Evolutionary conservation across 2,888 invertebrate genomes (phyloP).

Genomic region (Oasisia sp.): DNA sequence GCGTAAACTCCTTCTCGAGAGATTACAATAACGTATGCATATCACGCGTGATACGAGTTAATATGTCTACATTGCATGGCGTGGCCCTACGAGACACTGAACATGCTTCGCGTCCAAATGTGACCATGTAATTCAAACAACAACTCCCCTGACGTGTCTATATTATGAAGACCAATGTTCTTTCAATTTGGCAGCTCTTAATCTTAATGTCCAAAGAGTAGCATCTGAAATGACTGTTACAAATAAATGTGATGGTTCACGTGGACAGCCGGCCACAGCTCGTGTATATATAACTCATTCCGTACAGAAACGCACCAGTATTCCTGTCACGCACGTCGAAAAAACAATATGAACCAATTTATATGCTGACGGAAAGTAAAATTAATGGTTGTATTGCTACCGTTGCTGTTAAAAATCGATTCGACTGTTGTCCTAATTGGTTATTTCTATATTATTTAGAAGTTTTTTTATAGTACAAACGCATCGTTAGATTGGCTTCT

Average conservation of each 20-base stretch:
- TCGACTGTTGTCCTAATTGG: background rate
- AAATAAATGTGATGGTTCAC: too few species aligned
- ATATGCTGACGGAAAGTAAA: background rate
- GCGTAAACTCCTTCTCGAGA: background rate
- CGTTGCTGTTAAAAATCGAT: background rate
- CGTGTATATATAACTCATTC: background rate
- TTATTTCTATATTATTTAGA: background rate
- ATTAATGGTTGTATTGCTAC: background rate
- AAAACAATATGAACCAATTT: constrained; percentile 13
- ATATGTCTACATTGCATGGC: background rate
- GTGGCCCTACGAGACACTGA: background rate
- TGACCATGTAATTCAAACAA: background rate
- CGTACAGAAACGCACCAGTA: background rate
- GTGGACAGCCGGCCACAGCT: background rate
- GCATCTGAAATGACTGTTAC: too few species aligned
- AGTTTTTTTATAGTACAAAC: background rate
- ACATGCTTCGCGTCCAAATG: background rate
- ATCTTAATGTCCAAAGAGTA: too few species aligned
- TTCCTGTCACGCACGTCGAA: background rate
- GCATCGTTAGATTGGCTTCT: background rate
- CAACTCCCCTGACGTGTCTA: background rate
- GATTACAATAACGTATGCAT: background rate
- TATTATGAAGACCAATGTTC: background rate
- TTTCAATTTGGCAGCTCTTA: background rate
- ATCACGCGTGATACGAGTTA: background rate